A percentile compares a stretch with the other conserved stretches of the same genome.
Conservation (phyloP, 1,140 invertebrate genomes). For the Teleogryllus occipitalis region DNA sequence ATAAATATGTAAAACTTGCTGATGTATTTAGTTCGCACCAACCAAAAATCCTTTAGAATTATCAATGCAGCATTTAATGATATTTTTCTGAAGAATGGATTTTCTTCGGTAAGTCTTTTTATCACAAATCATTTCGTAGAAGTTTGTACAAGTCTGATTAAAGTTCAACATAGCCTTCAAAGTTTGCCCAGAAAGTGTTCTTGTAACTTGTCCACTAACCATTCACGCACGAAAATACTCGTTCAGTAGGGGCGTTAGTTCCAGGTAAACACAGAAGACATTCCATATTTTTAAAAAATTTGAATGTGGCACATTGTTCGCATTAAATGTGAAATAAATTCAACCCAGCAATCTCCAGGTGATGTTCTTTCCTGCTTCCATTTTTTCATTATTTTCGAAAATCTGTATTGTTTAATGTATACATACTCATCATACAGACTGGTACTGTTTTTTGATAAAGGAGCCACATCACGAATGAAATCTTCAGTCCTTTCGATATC, state of each 20-base stretch:
- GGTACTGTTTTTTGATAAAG: neutral
- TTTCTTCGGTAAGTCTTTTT: slow-evolving; percentile 13
- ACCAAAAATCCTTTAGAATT: too few relatives aligned
- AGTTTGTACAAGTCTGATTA: slow-evolving; percentile 37
- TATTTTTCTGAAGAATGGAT: neutral
- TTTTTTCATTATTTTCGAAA: neutral
- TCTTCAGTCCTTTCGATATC: neutral
- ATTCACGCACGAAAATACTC: neutral
- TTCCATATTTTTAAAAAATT: slow-evolving; percentile 14
- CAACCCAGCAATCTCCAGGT: neutral
- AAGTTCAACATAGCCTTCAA: slow-evolving; percentile 28
- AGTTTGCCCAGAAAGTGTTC: neutral
- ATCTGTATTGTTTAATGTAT: neutral
- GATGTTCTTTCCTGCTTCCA: neutral
- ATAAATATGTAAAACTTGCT: too few relatives aligned
- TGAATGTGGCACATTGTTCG: neutral
- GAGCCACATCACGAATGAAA: neutral
- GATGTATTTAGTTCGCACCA: too few relatives aligned
- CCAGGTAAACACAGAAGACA: slow-evolving; percentile 12
- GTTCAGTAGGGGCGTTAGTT: neutral
- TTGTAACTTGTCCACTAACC: neutral
- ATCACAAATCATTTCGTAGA: slow-evolving; percentile 22
- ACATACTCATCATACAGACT: neutral
- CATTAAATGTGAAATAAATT: neutral
- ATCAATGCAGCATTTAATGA: neutral